A percentile compares a stretch with the other conserved stretches of the same genome.
Conservation (phyloP, 2,888 invertebrate species). For the Drosophila leonis region DNA sequence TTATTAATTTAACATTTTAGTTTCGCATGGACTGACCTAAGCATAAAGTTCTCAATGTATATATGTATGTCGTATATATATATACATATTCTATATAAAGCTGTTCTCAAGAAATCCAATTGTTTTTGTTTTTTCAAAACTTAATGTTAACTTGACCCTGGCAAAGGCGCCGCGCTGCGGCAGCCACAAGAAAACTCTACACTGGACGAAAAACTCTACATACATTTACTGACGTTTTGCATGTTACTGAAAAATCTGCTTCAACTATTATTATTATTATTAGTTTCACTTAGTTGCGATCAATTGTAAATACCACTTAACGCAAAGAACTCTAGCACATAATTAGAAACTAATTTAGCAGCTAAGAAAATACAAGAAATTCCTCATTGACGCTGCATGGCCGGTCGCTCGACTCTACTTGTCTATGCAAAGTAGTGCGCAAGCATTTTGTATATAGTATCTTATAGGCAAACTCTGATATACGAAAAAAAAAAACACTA, state of each 20-base stretch:
- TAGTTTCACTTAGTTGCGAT: conserved; percentile 59
- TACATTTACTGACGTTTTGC: conserved; percentile 75
- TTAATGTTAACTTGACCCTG: conserved; percentile 30
- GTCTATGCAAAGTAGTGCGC: conserved; percentile 76
- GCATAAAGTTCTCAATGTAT: conserved; percentile 58
- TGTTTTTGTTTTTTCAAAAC: conserved; percentile 21
- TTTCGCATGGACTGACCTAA: conserved; percentile 69
- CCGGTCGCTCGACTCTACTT: conserved; percentile 52
- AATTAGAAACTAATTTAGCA: conserved; percentile 33
- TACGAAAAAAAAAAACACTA: conserved; percentile 35
- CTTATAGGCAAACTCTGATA: conserved; percentile 57
- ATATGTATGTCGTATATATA: conserved; percentile 6
- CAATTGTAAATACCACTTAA: conserved; percentile 71
- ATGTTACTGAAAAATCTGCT: conserved; percentile 81
- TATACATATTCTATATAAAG: conserved; percentile 5
- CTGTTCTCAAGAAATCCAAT: conserved; percentile 9
- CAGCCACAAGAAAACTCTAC: conserved; percentile 27
- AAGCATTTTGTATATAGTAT: conserved; percentile 74
- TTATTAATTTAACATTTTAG: conserved; percentile 36
- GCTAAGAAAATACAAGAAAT: conserved; percentile 46
- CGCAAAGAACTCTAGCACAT: conserved; percentile 51
- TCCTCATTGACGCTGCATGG: conserved; percentile 73
- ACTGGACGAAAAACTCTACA: conserved; percentile 49
- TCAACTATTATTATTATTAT: conserved; percentile 65
- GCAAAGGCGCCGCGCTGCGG: not conserved